phyloP scores from a whole-genome alignment of 2,888 invertebrate species.

The Podabrus alpinus region DNA sequence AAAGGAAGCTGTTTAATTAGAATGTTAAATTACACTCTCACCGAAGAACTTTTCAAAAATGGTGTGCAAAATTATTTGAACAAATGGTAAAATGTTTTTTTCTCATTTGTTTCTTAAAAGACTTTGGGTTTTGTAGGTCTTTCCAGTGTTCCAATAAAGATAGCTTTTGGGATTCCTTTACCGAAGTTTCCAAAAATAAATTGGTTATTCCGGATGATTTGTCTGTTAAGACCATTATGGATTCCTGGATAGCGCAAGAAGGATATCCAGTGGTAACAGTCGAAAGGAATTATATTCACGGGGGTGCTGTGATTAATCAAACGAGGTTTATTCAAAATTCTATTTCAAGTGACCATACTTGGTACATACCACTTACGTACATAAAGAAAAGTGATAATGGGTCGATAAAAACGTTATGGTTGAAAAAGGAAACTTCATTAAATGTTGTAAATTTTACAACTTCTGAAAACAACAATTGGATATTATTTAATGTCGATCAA shows the following conservation, averaged over 20 bases:
- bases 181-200: slow-evolving; percentile 44
- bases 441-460: slow-evolving; percentile 42
- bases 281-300: slow-evolving; percentile 58
- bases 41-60: slow-evolving; percentile 58
- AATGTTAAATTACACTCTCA: slow-evolving; percentile 64
- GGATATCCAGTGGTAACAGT: slow-evolving; percentile 71
- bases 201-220: slow-evolving; percentile 51
- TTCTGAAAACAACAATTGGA: slow-evolving; percentile 53
- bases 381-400: slow-evolving; percentile 42
- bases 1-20: slow-evolving; percentile 62
- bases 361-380: slow-evolving; percentile 67
- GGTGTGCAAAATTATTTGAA: slow-evolving; percentile 61
- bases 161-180: slow-evolving; percentile 67
- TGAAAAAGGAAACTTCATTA: slow-evolving; percentile 41
- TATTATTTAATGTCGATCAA: slow-evolving; percentile 66
- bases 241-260: slow-evolving; percentile 73
- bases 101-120: background rate
- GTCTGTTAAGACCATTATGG: slow-evolving; percentile 66
- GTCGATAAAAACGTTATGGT: slow-evolving; percentile 39
- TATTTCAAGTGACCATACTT: slow-evolving; percentile 45
- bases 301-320: slow-evolving; percentile 57
- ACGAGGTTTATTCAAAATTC: slow-evolving; percentile 51
- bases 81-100: slow-evolving; percentile 57
- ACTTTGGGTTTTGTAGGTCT: slow-evolving; percentile 55
- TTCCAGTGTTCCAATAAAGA: slow-evolving; percentile 67